Conservation (phyloP, 1,140 invertebrate species). For the Drosophila rhopaloa region DNA sequence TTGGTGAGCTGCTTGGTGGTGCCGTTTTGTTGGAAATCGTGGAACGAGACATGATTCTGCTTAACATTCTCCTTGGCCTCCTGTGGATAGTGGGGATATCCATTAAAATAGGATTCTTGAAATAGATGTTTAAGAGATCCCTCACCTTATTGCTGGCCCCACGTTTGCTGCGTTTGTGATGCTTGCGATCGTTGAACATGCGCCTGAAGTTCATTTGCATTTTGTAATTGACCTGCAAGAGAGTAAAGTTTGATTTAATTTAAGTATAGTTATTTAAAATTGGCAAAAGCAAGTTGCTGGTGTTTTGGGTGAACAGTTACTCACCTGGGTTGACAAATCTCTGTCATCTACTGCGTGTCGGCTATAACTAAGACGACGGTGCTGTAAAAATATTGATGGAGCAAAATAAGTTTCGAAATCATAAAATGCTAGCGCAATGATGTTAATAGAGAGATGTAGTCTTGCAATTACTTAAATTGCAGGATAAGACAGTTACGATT, state of each 20-base stretch:
- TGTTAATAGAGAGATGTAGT: slow-evolving; percentile 34
- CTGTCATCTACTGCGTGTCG: slow-evolving; percentile 95
- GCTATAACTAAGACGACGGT: slow-evolving; percentile 95
- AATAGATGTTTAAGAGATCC: neutral
- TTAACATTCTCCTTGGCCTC: slow-evolving; percentile 86
- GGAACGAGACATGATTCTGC: slow-evolving; percentile 93
- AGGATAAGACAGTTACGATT: slow-evolving; percentile 26
- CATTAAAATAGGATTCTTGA: slow-evolving; percentile 18
- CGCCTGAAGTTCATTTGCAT: slow-evolving; percentile 96
- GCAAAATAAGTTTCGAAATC: slow-evolving; percentile 62
- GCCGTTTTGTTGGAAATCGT: slow-evolving; percentile 93
- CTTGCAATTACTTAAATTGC: slow-evolving; percentile 41
- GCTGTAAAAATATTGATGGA: slow-evolving; percentile 87
- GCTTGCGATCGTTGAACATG: slow-evolving; percentile 91
- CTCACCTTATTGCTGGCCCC: slow-evolving; percentile 89
- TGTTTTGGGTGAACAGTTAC: slow-evolving; percentile 30
- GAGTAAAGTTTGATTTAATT: neutral
- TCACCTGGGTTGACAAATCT: slow-evolving; percentile 91
- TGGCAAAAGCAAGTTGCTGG: neutral
- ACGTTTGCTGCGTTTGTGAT: slow-evolving; percentile 93
- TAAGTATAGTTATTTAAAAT: neutral
- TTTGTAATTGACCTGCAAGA: slow-evolving; percentile 92
- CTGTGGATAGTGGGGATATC: slow-evolving; percentile 23
- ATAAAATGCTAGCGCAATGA: slow-evolving; percentile 43
- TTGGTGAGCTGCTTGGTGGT: slow-evolving; percentile 93